These are phyloP conservation scores for Drosophila neotestacea DNA, from an alignment of 2,888 invertebrate species.

Conservation along the genomic window DNA sequence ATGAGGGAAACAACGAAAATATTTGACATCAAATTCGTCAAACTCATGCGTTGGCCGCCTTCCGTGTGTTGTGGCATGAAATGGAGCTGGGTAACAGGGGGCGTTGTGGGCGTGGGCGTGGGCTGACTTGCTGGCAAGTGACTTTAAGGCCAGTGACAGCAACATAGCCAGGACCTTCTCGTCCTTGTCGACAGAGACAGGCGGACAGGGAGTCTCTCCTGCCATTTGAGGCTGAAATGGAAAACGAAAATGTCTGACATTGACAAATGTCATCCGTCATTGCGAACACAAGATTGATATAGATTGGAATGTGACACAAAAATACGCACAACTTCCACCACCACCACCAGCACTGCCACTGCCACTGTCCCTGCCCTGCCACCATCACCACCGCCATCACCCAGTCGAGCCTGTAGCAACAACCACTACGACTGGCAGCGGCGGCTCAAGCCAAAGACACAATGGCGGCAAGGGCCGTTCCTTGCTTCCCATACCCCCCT, in stretches of 20 bases:
- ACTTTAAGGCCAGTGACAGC: slow-evolving; percentile 64
- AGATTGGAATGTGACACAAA: slow-evolving; percentile 86
- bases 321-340: slow-evolving; percentile 79
- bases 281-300: slow-evolving; percentile 86
- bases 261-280: slow-evolving; percentile 86
- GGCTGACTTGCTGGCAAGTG: slow-evolving; percentile 61
- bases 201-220: slow-evolving; percentile 41
- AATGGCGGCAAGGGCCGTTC: slow-evolving; percentile 62
- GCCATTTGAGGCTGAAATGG: slow-evolving; percentile 79
- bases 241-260: slow-evolving; percentile 85
- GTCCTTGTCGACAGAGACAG: slow-evolving; percentile 22
- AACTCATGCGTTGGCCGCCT: slow-evolving; percentile 69
- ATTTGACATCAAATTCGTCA: slow-evolving; percentile 82
- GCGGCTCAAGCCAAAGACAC: slow-evolving; percentile 54
- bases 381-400: slow-evolving; percentile 29
- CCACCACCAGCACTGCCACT: slow-evolving; percentile 24
- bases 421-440: slow-evolving; percentile 44
- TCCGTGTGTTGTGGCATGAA: slow-evolving; percentile 34
- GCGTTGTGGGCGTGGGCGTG: slow-evolving; percentile 32
- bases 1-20: slow-evolving; percentile 73
- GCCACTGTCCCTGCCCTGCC: slow-evolving; percentile 29
- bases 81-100: slow-evolving; percentile 36
- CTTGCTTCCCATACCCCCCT: slow-evolving; percentile 32
- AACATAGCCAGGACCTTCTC: slow-evolving; percentile 28
- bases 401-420: slow-evolving; percentile 46